A percentile compares a stretch with the other conserved stretches of the same genome.
Conservation (phyloP, 2,888 invertebrate species). For the Drosophila borealis region DNA sequence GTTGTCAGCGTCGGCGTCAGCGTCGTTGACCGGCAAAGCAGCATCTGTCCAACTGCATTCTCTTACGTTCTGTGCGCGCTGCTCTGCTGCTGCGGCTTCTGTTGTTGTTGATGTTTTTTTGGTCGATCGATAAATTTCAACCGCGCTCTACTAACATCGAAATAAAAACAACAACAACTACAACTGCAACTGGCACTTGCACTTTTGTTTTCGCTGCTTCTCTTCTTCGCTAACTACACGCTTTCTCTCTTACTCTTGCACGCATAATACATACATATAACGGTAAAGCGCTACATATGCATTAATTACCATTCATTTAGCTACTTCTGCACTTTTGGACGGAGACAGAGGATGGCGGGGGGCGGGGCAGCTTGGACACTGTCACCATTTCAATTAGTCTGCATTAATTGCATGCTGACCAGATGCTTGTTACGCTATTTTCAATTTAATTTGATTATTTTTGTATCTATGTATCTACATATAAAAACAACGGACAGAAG, state of each 20-base stretch:
- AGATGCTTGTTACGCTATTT: constrained; percentile 29
- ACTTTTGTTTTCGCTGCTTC: constrained; percentile 39
- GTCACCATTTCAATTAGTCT: constrained; percentile 38
- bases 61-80: constrained; percentile 1
- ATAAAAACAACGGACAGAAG: constrained; percentile 1
- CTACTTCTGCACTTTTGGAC: constrained; percentile 33
- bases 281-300: constrained; percentile 25
- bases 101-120: constrained; percentile 15
- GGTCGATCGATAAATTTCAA: constrained; percentile 47
- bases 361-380: background rate
- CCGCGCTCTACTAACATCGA: constrained; percentile 36
- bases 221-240: constrained; percentile 15
- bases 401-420: constrained; percentile 1
- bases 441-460: constrained; percentile 45
- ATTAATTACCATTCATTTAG: constrained; percentile 54
- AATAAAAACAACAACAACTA: constrained; percentile 13
- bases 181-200: constrained; percentile 32
- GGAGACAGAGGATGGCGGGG: background rate
- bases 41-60: constrained; percentile 18
- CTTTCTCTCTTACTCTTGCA: constrained; percentile 28
- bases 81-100: constrained; percentile 5
- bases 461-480: constrained; percentile 28
- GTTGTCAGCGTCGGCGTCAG: constrained; percentile 6
- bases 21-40: constrained; percentile 37
- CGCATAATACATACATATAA: constrained; percentile 11